Conservation (phyloP, 2,113 vertebrate genomes). For the Albula goreensis region DNA sequence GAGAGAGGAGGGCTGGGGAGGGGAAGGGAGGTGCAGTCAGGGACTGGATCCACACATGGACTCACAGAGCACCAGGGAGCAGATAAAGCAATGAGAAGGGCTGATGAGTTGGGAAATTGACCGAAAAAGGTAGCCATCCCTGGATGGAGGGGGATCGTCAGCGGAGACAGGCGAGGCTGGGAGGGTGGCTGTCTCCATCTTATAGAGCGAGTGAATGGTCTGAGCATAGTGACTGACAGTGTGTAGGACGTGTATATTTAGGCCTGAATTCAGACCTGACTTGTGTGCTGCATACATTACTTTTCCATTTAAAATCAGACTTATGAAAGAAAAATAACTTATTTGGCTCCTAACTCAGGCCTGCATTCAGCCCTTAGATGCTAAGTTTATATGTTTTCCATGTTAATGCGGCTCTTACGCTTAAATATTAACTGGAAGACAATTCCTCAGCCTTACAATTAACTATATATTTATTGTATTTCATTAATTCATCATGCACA, state of each 20-base stretch:
- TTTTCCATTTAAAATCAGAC: too few relatives aligned
- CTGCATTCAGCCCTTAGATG: too few relatives aligned
- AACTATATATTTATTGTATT: too few relatives aligned
- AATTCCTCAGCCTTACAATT: too few relatives aligned
- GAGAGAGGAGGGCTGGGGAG: conserved; percentile 21
- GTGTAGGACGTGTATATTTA: background rate
- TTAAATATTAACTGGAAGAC: too few relatives aligned
- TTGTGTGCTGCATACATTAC: too few relatives aligned
- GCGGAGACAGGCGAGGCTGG: background rate
- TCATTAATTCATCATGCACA: too few relatives aligned
- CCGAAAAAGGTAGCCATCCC: background rate
- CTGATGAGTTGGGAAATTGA: background rate
- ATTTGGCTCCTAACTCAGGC: too few relatives aligned
- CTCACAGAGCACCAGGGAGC: background rate
- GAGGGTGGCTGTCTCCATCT: background rate
- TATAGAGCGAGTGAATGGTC: background rate
- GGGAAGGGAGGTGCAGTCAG: background rate
- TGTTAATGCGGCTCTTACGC: too few relatives aligned
- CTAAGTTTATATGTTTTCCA: too few relatives aligned
- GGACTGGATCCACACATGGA: background rate
- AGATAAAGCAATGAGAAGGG: conserved; percentile 1
- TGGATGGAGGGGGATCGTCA: background rate
- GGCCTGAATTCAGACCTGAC: background rate
- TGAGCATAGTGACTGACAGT: background rate
- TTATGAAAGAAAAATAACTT: too few relatives aligned